These are phyloP conservation scores for Tryphoninae sp. DNA, from an alignment of 2,888 invertebrate species.

Conservation along the genomic window DNA sequence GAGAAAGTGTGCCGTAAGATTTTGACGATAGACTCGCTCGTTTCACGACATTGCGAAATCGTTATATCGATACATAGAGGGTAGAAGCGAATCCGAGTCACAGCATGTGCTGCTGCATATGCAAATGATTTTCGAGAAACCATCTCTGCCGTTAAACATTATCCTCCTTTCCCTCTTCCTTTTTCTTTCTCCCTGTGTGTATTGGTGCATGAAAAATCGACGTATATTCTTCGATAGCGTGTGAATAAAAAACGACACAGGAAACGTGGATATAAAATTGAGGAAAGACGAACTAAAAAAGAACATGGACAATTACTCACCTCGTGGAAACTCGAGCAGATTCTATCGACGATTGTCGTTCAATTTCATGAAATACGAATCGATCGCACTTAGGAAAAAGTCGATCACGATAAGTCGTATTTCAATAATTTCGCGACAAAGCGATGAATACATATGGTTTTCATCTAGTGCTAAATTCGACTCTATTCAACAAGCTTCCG, in stretches of 20 bases:
- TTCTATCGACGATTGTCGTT: too few species aligned
- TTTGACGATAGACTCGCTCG: conserved; percentile 34
- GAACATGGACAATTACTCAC: not conserved
- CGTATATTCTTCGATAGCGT: not conserved
- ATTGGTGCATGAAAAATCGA: conserved; percentile 16
- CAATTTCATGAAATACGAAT: too few species aligned
- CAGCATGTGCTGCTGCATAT: conserved; percentile 4
- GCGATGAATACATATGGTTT: too few species aligned
- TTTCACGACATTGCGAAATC: not conserved
- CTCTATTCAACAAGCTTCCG: too few species aligned
- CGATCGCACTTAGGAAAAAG: too few species aligned
- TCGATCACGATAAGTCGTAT: too few species aligned
- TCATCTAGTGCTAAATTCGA: too few species aligned
- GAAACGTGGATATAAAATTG: not conserved
- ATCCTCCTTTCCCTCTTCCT: not conserved
- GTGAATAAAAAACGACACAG: not conserved
- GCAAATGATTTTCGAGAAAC: conserved; percentile 23
- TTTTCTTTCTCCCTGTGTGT: not conserved
- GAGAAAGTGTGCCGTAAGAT: conserved; percentile 30
- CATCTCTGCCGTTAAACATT: not conserved
- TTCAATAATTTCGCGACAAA: too few species aligned
- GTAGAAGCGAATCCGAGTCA: not conserved
- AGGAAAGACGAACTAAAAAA: not conserved
- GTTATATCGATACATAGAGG: conserved; percentile 5
- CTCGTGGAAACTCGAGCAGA: not conserved